phyloP scores from a whole-genome alignment of 2,797 vertebrate species.

The Sebastes itinus region DNA sequence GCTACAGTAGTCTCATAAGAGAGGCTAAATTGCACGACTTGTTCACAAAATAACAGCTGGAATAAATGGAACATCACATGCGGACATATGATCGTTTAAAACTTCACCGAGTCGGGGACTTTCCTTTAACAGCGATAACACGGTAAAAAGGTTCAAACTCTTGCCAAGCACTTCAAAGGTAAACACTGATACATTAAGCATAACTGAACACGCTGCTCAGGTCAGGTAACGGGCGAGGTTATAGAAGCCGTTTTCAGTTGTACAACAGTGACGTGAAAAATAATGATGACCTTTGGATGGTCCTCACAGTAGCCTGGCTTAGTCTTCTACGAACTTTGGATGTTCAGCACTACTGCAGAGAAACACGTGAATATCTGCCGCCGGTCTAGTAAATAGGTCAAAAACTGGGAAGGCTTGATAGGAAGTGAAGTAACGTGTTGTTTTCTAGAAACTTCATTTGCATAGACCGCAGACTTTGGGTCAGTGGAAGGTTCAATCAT shows the following conservation, averaged over 20 bases:
- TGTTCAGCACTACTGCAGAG: constrained; percentile 25
- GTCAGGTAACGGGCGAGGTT: constrained; percentile 25
- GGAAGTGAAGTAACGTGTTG: constrained; percentile 46
- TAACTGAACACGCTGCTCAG: constrained; percentile 1
- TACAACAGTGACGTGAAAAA: constrained; percentile 44
- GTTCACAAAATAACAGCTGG: constrained; percentile 4
- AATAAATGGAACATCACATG: neutral
- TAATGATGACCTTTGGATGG: constrained; percentile 48
- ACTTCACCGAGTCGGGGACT: neutral
- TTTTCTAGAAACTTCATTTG: constrained; percentile 40
- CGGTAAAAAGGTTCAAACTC: neutral
- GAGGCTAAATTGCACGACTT: neutral
- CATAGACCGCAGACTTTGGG: neutral
- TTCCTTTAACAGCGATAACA: constrained; percentile 29
- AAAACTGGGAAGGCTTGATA: constrained; percentile 33
- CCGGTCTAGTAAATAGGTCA: constrained; percentile 26
- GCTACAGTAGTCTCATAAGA: neutral
- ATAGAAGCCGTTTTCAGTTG: constrained; percentile 19
- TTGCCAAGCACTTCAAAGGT: constrained; percentile 37
- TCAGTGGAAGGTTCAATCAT: constrained; percentile 7
- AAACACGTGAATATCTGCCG: constrained; percentile 41
- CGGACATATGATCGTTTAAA: neutral
- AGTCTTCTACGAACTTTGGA: constrained; percentile 48
- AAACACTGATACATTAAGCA: constrained; percentile 2
- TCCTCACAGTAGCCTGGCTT: constrained; percentile 16